Evolutionary conservation across 2,797 vertebrate genomes (phyloP).

Genomic region (Enteromius trimaculatus): DNA sequence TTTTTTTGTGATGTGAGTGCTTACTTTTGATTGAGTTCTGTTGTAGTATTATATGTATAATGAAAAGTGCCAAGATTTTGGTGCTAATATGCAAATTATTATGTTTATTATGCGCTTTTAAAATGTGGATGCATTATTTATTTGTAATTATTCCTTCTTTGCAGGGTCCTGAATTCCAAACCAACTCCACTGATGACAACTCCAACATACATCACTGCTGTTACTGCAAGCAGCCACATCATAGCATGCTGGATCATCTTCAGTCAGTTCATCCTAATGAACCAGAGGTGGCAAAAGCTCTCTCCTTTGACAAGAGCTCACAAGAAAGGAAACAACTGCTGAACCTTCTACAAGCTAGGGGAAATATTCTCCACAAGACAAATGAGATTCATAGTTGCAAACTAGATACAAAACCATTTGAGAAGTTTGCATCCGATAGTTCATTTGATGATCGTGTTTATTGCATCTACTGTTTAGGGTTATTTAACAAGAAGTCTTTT

Average conservation of each 20-base stretch:
- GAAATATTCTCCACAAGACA: slow-evolving; percentile 25
- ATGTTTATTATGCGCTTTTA: neutral
- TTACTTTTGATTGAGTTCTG: neutral
- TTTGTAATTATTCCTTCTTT: neutral
- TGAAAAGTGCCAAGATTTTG: neutral
- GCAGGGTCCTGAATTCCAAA: slow-evolving; percentile 12
- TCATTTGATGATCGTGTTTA: slow-evolving; percentile 15
- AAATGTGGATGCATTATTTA: neutral
- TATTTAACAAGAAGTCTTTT: slow-evolving; percentile 43
- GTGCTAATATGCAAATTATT: neutral
- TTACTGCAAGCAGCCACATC: slow-evolving; percentile 47
- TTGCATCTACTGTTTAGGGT: slow-evolving; percentile 41
- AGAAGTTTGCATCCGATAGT: neutral
- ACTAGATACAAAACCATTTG: neutral
- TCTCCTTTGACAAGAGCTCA: slow-evolving; percentile 44
- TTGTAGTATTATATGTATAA: neutral
- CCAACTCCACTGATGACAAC: slow-evolving; percentile 19
- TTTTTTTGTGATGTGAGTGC: neutral
- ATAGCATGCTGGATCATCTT: slow-evolving; percentile 46
- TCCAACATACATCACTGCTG: slow-evolving; percentile 23
- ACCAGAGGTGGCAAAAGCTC: slow-evolving; percentile 46
- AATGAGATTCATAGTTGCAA: neutral
- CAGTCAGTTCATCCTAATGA: slow-evolving; percentile 36
- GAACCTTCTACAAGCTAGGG: slow-evolving; percentile 39
- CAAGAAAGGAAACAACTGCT: slow-evolving; percentile 39